These are phyloP conservation scores for Phaethon lepturus DNA, from an alignment of 2,113 vertebrate species.

Conservation along the genomic window DNA sequence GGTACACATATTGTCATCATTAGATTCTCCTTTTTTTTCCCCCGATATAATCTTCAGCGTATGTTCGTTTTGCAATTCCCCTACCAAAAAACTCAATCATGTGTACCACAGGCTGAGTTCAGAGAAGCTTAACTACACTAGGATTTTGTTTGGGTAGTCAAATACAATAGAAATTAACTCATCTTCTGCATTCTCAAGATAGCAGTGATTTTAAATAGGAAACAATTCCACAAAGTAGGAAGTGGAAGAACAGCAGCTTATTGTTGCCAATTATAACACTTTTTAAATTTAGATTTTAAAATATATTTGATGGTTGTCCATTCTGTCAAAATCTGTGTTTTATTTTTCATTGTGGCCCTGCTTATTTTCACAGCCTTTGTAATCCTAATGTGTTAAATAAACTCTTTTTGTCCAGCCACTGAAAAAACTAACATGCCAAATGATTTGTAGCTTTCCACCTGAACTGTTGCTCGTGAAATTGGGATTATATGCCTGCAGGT, in stretches of 20 bases:
- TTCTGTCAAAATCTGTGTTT: background rate
- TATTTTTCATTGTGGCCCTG: background rate
- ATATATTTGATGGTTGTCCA: background rate
- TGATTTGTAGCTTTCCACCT: conserved; percentile 45
- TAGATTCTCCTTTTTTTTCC: background rate
- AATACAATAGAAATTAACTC: background rate
- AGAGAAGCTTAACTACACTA: background rate
- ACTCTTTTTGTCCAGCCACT: conserved; percentile 8
- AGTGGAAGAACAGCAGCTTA: background rate
- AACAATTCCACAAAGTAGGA: background rate
- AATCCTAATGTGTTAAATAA: conserved; percentile 40
- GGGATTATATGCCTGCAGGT: background rate
- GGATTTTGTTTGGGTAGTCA: background rate
- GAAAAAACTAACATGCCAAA: conserved; percentile 6
- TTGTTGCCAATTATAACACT: fast-evolving
- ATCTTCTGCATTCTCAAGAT: background rate
- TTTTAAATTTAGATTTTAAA: background rate
- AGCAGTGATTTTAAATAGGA: background rate
- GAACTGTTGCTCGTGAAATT: conserved; percentile 6
- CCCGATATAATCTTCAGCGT: background rate
- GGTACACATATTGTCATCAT: background rate
- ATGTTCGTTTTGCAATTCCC: background rate
- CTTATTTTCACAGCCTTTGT: conserved; percentile 43
- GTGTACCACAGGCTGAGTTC: background rate
- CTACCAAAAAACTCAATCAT: background rate